phyloP scores from a whole-genome alignment of 1,140 invertebrate species.

The Hestina assimilis region DNA sequence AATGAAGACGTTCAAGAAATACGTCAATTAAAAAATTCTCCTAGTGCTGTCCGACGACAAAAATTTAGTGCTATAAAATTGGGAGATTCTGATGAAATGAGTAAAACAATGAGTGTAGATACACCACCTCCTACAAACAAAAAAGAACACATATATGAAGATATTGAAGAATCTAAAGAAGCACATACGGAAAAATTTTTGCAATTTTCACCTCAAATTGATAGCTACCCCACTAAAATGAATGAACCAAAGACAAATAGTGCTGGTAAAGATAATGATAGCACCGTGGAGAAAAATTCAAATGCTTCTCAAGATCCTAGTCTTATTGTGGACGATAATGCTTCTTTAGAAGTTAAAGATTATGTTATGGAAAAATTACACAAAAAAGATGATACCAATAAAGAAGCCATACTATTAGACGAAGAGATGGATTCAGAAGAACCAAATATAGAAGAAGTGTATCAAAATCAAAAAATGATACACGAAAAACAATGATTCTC shows the following conservation, averaged over 20 bases:
- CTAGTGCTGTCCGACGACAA: constrained; percentile 68
- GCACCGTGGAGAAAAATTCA: constrained; percentile 62
- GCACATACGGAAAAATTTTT: constrained; percentile 40
- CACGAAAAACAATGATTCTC: constrained; percentile 56
- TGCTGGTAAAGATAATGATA: constrained; percentile 54
- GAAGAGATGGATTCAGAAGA: constrained; percentile 66
- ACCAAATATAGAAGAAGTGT: constrained; percentile 63
- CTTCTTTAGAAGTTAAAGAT: constrained; percentile 65
- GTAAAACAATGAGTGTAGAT: constrained; percentile 62
- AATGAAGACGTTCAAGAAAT: constrained; percentile 70
- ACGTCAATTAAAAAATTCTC: constrained; percentile 69
- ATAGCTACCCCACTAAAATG: constrained; percentile 23
- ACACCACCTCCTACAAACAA: constrained; percentile 67
- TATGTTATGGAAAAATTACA: constrained; percentile 69
- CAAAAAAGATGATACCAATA: constrained; percentile 49
- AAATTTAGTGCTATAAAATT: constrained; percentile 71
- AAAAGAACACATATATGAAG: constrained; percentile 81
- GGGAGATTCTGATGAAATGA: constrained; percentile 71
- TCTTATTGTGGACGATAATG: constrained; percentile 66
- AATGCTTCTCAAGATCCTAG: constrained; percentile 64
- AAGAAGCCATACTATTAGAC: constrained; percentile 54
- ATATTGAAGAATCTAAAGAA: constrained; percentile 72
- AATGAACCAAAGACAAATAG: constrained; percentile 39
- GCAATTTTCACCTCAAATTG: constrained; percentile 39
- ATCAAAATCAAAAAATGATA: constrained; percentile 61